A percentile compares a stretch with the other conserved stretches of the same genome.
Evolutionary conservation across 2,888 invertebrate genomes (phyloP).

Genomic region (Cremastobaeus sp.): DNA sequence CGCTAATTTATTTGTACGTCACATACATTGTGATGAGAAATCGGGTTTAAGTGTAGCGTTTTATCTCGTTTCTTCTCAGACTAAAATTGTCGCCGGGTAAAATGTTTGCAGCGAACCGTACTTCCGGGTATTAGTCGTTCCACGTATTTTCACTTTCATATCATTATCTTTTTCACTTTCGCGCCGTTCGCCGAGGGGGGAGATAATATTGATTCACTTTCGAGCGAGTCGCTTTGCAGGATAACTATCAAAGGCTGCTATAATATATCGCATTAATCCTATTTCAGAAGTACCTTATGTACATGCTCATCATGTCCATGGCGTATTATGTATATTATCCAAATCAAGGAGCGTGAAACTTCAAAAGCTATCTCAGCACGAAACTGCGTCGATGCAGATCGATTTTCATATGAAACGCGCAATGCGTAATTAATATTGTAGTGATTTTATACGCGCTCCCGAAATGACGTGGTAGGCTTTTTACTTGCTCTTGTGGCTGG

Average conservation of each 20-base stretch:
- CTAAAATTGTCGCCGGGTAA: conserved; percentile 15
- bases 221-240: conserved; percentile 61
- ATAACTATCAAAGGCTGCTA: conserved; percentile 67
- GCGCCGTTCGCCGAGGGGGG: conserved; percentile 16
- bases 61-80: conserved; percentile 11
- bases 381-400: conserved; percentile 20
- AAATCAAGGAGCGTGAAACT: conserved; percentile 69
- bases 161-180: conserved; percentile 31
- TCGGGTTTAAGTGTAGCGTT: conserved; percentile 8
- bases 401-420: conserved; percentile 29
- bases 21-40: conserved; percentile 27
- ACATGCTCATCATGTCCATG: conserved; percentile 64
- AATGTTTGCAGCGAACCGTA: neutral
- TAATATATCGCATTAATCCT: conserved; percentile 65
- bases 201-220: conserved; percentile 57
- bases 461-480: conserved; percentile 21
- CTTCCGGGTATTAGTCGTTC: neutral
- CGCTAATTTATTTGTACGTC: conserved; percentile 65
- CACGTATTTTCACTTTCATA: conserved; percentile 10
- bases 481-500: too few species aligned
- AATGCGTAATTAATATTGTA: conserved; percentile 33
- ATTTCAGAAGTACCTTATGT: conserved; percentile 64
- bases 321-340: conserved; percentile 70
- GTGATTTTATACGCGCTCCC: conserved; percentile 29
- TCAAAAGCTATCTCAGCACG: conserved; percentile 62